These are phyloP conservation scores for Mimas tiliae DNA, from an alignment of 2,888 invertebrate genomes.

Conservation along the genomic window DNA sequence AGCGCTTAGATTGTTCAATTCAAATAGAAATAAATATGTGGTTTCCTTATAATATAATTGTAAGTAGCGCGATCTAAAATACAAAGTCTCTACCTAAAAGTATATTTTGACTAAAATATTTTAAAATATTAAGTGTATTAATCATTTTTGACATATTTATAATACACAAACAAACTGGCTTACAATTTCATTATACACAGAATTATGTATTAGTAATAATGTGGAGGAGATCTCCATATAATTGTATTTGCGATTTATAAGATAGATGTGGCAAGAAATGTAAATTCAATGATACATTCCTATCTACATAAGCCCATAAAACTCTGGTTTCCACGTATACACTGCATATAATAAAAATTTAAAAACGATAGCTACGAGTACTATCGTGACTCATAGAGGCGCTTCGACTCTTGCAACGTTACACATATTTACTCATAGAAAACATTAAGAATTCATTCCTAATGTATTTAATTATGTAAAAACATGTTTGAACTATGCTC, in stretches of 20 bases:
- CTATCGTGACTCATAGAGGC: slow-evolving; percentile 17
- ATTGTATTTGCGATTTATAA: not conserved
- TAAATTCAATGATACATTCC: slow-evolving; percentile 7
- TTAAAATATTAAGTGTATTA: not conserved
- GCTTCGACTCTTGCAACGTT: not conserved
- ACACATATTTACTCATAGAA: not conserved
- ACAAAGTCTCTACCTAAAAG: no score
- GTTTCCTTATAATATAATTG: no score
- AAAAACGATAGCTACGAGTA: slow-evolving; percentile 16
- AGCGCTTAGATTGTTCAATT: not conserved
- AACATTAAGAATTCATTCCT: not conserved
- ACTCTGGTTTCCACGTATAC: not conserved
- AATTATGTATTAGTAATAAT: not conserved
- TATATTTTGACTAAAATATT: no score
- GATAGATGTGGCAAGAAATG: slow-evolving; percentile 12
- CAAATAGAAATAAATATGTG: no score
- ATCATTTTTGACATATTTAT: not conserved
- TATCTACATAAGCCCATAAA: slow-evolving; percentile 7
- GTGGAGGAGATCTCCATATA: not conserved
- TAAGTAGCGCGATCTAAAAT: no score
- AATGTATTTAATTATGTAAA: not conserved
- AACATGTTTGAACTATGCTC: not conserved
- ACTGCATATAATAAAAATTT: not conserved
- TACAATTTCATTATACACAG: not conserved
- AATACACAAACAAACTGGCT: not conserved